phyloP scores from a whole-genome alignment of 2,888 invertebrate genomes.

The Enchytraeus crypticus region DNA sequence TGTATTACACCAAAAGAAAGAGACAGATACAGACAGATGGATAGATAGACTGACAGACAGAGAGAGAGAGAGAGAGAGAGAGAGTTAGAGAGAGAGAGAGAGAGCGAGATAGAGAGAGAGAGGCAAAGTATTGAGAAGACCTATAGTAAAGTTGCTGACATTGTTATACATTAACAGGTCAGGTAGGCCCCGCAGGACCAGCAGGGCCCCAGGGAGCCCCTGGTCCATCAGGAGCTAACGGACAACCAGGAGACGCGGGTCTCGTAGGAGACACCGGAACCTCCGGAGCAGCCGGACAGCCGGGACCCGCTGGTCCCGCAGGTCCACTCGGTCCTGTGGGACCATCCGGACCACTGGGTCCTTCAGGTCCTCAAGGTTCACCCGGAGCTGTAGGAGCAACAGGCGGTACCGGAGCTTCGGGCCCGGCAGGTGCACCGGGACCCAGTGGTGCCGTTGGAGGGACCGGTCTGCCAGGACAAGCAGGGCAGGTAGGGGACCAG shows the following conservation, averaged over 20 bases:
- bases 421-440: constrained; percentile 15
- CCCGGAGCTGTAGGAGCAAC: constrained; percentile 12
- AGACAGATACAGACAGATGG: too few species aligned
- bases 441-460: constrained; percentile 4
- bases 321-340: constrained; percentile 16
- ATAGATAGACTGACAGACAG: too few species aligned
- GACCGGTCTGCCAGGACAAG: constrained; percentile 4
- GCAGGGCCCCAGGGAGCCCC: constrained; percentile 11
- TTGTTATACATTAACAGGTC: too few species aligned
- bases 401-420: too few species aligned
- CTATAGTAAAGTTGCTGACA: too few species aligned
- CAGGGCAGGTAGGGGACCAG: constrained; percentile 15
- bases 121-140: too few species aligned
- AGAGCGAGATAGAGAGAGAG: too few species aligned
- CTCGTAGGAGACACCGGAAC: constrained; percentile 12
- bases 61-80: too few species aligned
- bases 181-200: constrained; percentile 10
- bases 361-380: constrained; percentile 16
- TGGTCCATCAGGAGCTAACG: constrained; percentile 6
- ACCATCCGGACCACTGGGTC: constrained; percentile 16
- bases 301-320: constrained; percentile 11
- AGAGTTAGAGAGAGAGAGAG: too few species aligned
- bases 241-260: constrained; percentile 14
- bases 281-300: constrained; percentile 8
- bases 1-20: too few species aligned